Evolutionary conservation across 1,140 invertebrate genomes (phyloP).

Genomic region (Ceratina calcarata): DNA sequence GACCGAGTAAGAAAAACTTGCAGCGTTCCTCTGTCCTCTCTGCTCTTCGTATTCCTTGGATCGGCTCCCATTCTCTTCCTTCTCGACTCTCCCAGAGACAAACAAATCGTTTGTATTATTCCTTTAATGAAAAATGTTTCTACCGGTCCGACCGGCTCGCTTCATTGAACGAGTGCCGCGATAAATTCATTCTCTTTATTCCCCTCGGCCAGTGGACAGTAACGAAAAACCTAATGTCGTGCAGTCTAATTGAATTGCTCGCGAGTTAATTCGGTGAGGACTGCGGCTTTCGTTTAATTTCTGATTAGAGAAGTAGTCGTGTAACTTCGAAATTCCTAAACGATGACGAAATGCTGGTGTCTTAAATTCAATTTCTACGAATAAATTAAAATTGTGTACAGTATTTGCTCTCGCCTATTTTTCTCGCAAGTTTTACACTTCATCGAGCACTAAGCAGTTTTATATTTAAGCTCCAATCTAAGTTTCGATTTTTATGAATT

Average conservation of each 20-base stretch:
- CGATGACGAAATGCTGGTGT: too few species aligned
- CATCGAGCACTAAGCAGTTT: too few species aligned
- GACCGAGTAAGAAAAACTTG: slow-evolving; percentile 21
- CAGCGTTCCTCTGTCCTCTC: background rate
- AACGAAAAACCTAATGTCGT: background rate
- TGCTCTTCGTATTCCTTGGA: background rate
- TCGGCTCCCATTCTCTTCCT: background rate
- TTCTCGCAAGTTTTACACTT: too few species aligned
- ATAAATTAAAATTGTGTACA: too few species aligned
- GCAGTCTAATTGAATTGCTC: slow-evolving; percentile 21
- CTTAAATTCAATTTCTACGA: too few species aligned
- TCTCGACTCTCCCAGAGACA: slow-evolving; percentile 8
- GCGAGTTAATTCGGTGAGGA: background rate
- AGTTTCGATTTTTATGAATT: too few species aligned
- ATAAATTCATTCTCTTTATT: slow-evolving; percentile 24
- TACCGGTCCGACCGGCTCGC: background rate
- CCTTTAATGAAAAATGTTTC: slow-evolving; percentile 39
- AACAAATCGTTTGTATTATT: slow-evolving; percentile 47
- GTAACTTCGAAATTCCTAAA: too few species aligned
- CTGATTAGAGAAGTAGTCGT: background rate
- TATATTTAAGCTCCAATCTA: too few species aligned
- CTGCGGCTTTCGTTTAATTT: background rate
- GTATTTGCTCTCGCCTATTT: too few species aligned
- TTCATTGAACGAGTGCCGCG: slow-evolving; percentile 16
- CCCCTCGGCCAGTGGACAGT: background rate